Evolutionary conservation across 1,140 invertebrate genomes (phyloP), one percentile per base, ranked within the genome.

Genomic region (Drosophila kohkoa): DNA sequence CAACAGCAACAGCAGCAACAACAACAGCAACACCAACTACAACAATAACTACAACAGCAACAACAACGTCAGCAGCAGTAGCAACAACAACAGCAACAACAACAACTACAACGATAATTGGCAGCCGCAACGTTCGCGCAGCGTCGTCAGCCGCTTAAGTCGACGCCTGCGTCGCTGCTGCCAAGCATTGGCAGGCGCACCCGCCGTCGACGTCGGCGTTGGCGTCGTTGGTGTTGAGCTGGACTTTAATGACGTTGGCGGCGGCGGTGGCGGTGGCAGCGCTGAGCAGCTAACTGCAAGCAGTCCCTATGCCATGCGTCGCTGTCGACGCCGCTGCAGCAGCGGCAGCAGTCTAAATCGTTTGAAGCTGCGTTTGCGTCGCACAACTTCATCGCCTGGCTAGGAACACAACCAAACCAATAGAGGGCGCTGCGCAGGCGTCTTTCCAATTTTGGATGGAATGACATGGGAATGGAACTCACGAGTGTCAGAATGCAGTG

Each of bases 381-480:
- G 83, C 11, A 80, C 70, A 32, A 89, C 74, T 45, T 88, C 83
- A 20, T 89, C 83, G 15, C 83, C 83, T 25, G 83, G 81, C 20
- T 88, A 89, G 20, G 41, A 45, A 46, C 51, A 46, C 51, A 57
- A 10, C 48, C 13, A 13, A 8, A 15, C 35, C 7, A 10, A 25
- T 25, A 25, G 46, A 52, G 35, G 25, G 59, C 41, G 20, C 8
- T 3, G 35, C 35, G 35, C 8, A 38, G 35, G 35, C 20, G 20
- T 25, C 20, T 25, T 25, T 25, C 20, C 20, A 25, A 25, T 25
- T 25, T 25, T 25, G 20, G 20, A 25, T 25, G 20, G 20, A 25
- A 25, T 25, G 20, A 25, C 20, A 25, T 25, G 20, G 20, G 20
- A 25, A 25, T 25, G 20, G 20, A 25, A 25, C 20, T 25, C 20